Conservation (phyloP, 2,113 vertebrate species). For the Cyprinodon brontotheroides region DNA sequence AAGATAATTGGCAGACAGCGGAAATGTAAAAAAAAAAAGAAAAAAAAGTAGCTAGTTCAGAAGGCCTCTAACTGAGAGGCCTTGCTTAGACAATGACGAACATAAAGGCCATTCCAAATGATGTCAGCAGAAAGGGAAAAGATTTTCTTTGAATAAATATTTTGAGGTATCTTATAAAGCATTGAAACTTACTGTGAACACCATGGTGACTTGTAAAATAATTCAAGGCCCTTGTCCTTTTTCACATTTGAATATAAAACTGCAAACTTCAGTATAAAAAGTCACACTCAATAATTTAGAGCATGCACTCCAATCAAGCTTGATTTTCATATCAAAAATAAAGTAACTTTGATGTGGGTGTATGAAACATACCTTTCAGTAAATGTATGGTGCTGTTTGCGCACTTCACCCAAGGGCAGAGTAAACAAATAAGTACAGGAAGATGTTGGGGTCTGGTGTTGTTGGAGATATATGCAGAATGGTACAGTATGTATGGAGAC, state of each 20-base stretch:
- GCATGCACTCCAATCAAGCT: neutral
- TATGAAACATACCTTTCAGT: neutral
- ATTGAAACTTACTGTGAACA: neutral
- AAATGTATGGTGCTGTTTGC: neutral
- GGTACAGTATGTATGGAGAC: too few species aligned
- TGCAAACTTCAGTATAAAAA: neutral
- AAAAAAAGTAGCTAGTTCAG: constrained; percentile 70
- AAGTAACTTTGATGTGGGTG: neutral
- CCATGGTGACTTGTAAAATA: neutral
- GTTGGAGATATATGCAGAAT: neutral
- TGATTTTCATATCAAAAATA: neutral
- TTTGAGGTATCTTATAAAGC: constrained; percentile 43
- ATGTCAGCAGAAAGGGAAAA: constrained; percentile 38
- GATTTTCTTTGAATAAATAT: constrained; percentile 7
- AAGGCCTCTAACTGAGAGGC: constrained; percentile 60
- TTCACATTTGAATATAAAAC: neutral
- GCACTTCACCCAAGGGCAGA: neutral
- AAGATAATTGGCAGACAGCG: constrained; percentile 75
- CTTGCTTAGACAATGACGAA: constrained; percentile 37
- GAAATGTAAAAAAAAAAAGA: constrained; percentile 49
- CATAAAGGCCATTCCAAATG: constrained; percentile 61
- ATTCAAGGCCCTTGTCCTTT: neutral
- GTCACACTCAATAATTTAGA: neutral
- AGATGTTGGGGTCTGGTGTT: neutral
- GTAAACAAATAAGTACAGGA: neutral